These are phyloP conservation scores for Bungarus multicinctus DNA, from an alignment of 2,113 vertebrate species.

Conservation along the genomic window DNA sequence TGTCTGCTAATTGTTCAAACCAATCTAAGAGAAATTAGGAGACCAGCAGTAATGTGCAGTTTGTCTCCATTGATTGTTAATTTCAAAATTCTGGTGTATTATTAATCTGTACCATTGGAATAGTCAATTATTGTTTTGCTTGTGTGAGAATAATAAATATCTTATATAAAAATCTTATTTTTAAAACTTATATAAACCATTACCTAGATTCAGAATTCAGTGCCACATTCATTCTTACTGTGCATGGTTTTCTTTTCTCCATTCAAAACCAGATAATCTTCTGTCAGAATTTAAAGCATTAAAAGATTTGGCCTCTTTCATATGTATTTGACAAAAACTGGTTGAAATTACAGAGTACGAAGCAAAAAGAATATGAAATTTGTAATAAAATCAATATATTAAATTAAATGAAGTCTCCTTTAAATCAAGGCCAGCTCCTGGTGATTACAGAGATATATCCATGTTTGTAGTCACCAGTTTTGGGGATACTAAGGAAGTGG, in stretches of 20 bases:
- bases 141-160: not conserved
- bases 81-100: not conserved
- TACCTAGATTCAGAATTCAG: not conserved
- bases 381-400: not conserved
- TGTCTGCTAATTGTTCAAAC: not conserved
- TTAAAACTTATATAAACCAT: not conserved
- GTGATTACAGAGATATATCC: not conserved
- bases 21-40: not conserved
- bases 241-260: not conserved
- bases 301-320: not conserved
- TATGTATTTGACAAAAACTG: not conserved
- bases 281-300: not conserved
- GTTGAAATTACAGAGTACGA: not conserved
- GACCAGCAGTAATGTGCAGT: not conserved
- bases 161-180: not conserved
- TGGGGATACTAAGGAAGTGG: not conserved
- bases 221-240: not conserved
- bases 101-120: not conserved
- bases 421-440: not conserved
- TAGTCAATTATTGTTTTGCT: constrained; percentile 6
- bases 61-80: not conserved
- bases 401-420: not conserved
- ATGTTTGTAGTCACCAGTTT: not conserved
- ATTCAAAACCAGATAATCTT: not conserved
- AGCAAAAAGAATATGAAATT: not conserved